Conservation (phyloP, 1,140 invertebrate species). For the Lepidurus arcticus region DNA sequence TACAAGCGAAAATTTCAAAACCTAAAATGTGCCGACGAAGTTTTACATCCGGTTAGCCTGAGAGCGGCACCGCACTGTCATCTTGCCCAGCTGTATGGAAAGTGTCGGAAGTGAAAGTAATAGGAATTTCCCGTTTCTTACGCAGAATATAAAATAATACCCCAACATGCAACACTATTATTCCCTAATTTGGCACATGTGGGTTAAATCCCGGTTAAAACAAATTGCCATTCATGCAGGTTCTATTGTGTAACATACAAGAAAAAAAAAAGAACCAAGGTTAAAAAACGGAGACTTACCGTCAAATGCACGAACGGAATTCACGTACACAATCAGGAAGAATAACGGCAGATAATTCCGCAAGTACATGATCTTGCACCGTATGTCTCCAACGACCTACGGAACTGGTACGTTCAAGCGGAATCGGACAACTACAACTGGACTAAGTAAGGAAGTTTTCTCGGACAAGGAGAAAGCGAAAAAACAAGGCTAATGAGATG, state of each 20-base stretch:
- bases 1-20: no score
- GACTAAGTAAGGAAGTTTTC: background rate
- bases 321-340: background rate
- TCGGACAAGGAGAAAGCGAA: background rate
- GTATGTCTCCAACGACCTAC: background rate
- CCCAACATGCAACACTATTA: background rate
- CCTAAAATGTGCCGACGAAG: no score
- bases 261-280: background rate
- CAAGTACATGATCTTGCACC: background rate
- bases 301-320: background rate
- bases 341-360: background rate
- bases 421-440: background rate
- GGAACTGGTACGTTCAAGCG: background rate
- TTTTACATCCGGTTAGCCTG: background rate
- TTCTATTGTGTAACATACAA: background rate
- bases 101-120: background rate
- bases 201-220: background rate
- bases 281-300: background rate
- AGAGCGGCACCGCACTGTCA: background rate
- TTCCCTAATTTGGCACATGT: background rate
- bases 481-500: conserved; percentile 16
- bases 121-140: background rate
- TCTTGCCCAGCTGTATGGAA: background rate
- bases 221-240: background rate
- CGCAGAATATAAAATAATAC: background rate